Evolutionary conservation across 2,113 vertebrate species (phyloP), one percentile per base, ranked within the genome.

Genomic region (Hippolais icterina): DNA sequence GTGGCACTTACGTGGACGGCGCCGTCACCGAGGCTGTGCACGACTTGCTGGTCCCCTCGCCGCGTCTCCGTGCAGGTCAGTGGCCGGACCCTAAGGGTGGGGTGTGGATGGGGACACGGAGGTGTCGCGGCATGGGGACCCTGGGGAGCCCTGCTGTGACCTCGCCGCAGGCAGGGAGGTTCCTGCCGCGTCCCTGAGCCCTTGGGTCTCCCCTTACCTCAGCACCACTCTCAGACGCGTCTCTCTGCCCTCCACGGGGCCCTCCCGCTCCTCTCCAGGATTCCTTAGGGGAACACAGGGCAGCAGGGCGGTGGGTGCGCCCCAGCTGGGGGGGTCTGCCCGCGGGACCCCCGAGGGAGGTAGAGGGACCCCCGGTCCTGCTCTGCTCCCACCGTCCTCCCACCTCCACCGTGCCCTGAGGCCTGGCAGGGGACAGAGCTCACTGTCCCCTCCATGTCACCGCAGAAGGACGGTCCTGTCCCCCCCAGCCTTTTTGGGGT

Each of bases 151-250:
- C 20, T 9, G 1, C 39, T 22, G 35, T 35, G 47, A 7, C 23
- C 28, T 42, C 41, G 25, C 8, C 42, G 22, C 1, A 1, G 10
- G 35, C 31, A 66, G 44, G 35, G 68, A 54, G 8, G 46, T 29
- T 37, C n/a, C 46, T 5, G 9, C 28, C 1, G 0, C 1, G 4
- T 11, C 25, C 41, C 65, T 2, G 1, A 81, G 24, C 28, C 9
- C 12, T 71, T 41, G 0, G 0, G 2, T 21, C 16, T 68, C 31
- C 35, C 22, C 95, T 88, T 84, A 98, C 98, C 98, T 98, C 57
- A 98, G 94, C 83, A 98, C 97, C 81, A 98, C 98, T 66, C 97
- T 97, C 79, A 98, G 96, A 5, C 84, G 92, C 0, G 95, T 97
- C 50, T 97, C 97, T 47, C 29, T 89, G 49, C 90, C 88, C 18